A percentile compares a stretch with the other conserved stretches of the same genome.
Evolutionary conservation across 2,888 invertebrate genomes (phyloP).

Genomic region (Xanthorhoe spadicearia): DNA sequence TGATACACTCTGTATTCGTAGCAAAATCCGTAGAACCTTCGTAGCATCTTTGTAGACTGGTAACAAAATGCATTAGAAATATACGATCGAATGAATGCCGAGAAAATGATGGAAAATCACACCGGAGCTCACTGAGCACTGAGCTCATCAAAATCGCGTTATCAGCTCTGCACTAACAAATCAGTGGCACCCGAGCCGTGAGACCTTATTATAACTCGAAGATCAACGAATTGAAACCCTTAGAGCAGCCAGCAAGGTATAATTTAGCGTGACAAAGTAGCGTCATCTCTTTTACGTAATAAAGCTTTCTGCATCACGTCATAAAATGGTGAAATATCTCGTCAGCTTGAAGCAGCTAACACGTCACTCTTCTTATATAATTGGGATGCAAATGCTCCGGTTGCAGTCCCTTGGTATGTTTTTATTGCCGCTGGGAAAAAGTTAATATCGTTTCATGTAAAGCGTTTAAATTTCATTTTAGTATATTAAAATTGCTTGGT

Average conservation of each 20-base stretch:
- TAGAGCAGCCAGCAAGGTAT: conserved; percentile 42
- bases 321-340: conserved; percentile 60
- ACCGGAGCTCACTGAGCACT: conserved; percentile 44
- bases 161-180: conserved; percentile 60
- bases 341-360: conserved; percentile 46
- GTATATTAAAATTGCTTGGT: conserved; percentile 45
- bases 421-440: conserved; percentile 67
- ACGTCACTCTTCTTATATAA: conserved; percentile 47
- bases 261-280: conserved; percentile 43
- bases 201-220: conserved; percentile 44
- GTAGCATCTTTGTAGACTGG: neutral
- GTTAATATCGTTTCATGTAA: conserved; percentile 71
- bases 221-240: conserved; percentile 45
- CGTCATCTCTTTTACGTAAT: conserved; percentile 49
- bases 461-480: conserved; percentile 55
- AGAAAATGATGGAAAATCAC: conserved; percentile 49
- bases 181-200: conserved; percentile 45
- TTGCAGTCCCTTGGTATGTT: conserved; percentile 63
- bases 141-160: conserved; percentile 70
- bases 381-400: conserved; percentile 67
- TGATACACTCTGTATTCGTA: conserved; percentile 1
- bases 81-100: conserved; percentile 39
- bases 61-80: conserved; percentile 20
- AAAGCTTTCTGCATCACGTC: conserved; percentile 55
- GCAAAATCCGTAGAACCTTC: conserved; percentile 8